These are phyloP conservation scores for Vanessa tameamea DNA, from an alignment of 1,140 invertebrate species.

Conservation along the genomic window DNA sequence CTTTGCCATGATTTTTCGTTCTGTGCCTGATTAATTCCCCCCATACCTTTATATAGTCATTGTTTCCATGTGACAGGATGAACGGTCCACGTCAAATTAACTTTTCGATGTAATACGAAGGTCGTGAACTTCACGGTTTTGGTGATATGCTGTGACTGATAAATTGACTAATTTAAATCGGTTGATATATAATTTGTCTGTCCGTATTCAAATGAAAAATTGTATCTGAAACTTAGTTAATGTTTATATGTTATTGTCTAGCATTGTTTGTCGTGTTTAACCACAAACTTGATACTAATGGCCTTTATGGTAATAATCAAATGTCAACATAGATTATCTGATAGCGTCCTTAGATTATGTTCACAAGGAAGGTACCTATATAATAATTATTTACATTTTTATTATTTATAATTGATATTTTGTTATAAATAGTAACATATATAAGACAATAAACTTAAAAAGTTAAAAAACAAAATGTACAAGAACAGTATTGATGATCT, in stretches of 20 bases:
- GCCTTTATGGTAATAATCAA: neutral
- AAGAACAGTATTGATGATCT: neutral
- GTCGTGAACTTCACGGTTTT: slow-evolving; percentile 33
- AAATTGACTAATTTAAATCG: slow-evolving; percentile 32
- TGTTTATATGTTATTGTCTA: neutral
- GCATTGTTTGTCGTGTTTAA: neutral
- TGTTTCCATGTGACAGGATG: slow-evolving; percentile 30
- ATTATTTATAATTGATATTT: too few species aligned
- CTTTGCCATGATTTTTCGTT: slow-evolving; percentile 21
- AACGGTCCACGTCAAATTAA: slow-evolving; percentile 26
- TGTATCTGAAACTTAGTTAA: neutral
- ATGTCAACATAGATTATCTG: neutral
- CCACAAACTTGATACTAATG: neutral
- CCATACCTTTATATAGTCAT: slow-evolving; percentile 29
- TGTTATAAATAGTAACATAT: neutral
- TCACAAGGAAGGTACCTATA: neutral
- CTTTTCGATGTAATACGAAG: slow-evolving; percentile 22
- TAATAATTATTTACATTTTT: too few species aligned
- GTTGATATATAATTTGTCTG: slow-evolving; percentile 1
- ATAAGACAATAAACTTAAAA: neutral
- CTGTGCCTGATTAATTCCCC: slow-evolving; percentile 9
- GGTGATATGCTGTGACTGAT: slow-evolving; percentile 27
- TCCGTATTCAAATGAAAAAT: slow-evolving; percentile 2
- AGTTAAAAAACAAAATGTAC: neutral
- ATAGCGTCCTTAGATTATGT: neutral